phyloP scores from a whole-genome alignment of 2,113 vertebrate species.

The Campylomormyrus tamandua region DNA sequence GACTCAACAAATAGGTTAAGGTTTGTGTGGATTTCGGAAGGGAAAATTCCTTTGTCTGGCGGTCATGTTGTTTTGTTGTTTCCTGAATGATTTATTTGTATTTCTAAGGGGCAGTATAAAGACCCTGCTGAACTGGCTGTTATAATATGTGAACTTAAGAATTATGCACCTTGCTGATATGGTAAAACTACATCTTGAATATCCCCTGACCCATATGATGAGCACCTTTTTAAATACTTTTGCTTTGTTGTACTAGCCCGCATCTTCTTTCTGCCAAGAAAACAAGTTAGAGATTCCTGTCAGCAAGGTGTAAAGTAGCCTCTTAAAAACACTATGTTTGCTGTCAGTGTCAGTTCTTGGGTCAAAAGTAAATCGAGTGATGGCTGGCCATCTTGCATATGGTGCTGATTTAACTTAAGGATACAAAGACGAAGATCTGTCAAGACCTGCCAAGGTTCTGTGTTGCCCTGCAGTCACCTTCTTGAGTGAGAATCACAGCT shows the following conservation, averaged over 20 bases:
- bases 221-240: neutral
- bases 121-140: neutral
- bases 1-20: neutral
- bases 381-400: neutral
- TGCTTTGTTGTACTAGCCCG: neutral
- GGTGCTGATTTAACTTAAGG: neutral
- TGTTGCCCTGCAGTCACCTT: neutral
- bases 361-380: neutral
- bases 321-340: neutral
- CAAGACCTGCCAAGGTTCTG: neutral
- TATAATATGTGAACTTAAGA: neutral
- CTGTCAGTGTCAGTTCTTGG: neutral
- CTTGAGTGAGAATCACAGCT: neutral
- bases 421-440: neutral
- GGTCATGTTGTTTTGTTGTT: neutral
- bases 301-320: neutral
- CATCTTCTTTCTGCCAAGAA: neutral
- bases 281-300: neutral
- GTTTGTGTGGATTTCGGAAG: neutral
- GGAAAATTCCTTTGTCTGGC: neutral
- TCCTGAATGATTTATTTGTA: neutral
- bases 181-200: neutral
- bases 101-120: neutral
- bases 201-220: neutral
- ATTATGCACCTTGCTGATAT: neutral